A percentile compares a stretch with the other conserved stretches of the same genome.
Conservation (phyloP, 2,113 vertebrate genomes). For the Thunnus maccoyii region DNA sequence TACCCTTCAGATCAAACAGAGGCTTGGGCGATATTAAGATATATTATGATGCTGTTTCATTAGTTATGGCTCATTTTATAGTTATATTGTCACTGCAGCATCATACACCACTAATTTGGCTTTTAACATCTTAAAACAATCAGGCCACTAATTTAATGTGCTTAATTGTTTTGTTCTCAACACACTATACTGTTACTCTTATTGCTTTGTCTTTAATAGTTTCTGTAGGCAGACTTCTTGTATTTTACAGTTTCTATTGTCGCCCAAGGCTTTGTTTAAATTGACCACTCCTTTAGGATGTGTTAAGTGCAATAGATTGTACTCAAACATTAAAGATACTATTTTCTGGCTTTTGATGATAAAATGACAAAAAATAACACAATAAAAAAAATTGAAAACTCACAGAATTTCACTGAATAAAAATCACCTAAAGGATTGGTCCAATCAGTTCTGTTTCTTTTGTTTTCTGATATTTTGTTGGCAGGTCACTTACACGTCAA, state of each 20-base stretch:
- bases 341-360: neutral
- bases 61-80: constrained; percentile 11
- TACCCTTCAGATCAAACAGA: constrained; percentile 98
- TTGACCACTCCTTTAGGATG: constrained; percentile 98
- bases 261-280: constrained; percentile 96
- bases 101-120: constrained; percentile 15
- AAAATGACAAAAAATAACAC: neutral
- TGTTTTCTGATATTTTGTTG: constrained; percentile 82
- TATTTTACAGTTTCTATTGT: constrained; percentile 82
- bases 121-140: constrained; percentile 12
- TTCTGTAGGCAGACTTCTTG: constrained; percentile 17
- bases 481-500: constrained; percentile 94
- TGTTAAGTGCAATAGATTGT: constrained; percentile 51
- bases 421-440: constrained; percentile 98
- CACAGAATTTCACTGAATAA: neutral
- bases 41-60: constrained; percentile 52
- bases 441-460: constrained; percentile 77
- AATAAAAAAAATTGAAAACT: constrained; percentile 11
- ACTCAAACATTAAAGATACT: neutral
- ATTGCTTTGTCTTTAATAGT: neutral
- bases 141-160: neutral
- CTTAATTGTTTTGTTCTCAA: constrained; percentile 1
- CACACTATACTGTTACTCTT: neutral
- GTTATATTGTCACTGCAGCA: constrained; percentile 8
- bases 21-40: constrained; percentile 90